Percentiles rank a stretch among this genome's conserved stretches.
Evolutionary conservation across 2,888 invertebrate genomes (phyloP).

Genomic region (Heteromurus nitidus): DNA sequence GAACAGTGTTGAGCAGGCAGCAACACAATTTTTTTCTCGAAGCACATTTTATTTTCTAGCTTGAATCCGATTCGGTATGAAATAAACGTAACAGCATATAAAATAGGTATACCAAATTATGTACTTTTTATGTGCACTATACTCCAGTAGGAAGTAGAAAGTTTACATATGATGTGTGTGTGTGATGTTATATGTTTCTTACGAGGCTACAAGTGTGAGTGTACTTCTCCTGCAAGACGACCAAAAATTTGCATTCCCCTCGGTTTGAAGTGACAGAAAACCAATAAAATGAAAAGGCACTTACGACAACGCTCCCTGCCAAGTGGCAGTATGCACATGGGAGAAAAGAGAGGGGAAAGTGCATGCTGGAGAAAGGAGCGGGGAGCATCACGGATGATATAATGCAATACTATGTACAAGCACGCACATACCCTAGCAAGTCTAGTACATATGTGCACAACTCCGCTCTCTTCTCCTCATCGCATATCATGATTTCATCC

Average conservation of each 20-base stretch:
- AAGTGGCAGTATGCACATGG: background rate
- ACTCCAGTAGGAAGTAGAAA: too few species aligned
- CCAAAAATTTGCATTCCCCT: conserved; percentile 49
- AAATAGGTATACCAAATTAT: background rate
- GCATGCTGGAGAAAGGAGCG: background rate
- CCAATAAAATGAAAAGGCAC: conserved; percentile 51
- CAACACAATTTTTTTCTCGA: background rate
- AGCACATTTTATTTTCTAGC: too few species aligned
- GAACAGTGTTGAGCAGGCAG: background rate
- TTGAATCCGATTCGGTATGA: too few species aligned
- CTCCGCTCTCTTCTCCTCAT: conserved; percentile 4
- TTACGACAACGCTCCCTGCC: background rate
- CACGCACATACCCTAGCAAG: background rate
- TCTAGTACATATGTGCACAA: background rate
- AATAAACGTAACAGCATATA: too few species aligned
- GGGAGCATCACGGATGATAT: background rate
- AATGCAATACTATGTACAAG: background rate
- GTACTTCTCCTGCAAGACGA: background rate
- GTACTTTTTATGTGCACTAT: too few species aligned
- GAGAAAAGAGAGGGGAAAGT: conserved; percentile 5
- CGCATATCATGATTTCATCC: conserved; percentile 35
- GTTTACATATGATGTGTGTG: background rate
- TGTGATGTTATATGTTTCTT: too few species aligned
- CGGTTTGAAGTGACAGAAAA: conserved; percentile 51
- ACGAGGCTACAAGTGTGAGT: too few species aligned